Percentiles rank a stretch among this genome's conserved stretches.
phyloP scores from a whole-genome alignment of 2,888 invertebrate species.

The Leucoma salicis region DNA sequence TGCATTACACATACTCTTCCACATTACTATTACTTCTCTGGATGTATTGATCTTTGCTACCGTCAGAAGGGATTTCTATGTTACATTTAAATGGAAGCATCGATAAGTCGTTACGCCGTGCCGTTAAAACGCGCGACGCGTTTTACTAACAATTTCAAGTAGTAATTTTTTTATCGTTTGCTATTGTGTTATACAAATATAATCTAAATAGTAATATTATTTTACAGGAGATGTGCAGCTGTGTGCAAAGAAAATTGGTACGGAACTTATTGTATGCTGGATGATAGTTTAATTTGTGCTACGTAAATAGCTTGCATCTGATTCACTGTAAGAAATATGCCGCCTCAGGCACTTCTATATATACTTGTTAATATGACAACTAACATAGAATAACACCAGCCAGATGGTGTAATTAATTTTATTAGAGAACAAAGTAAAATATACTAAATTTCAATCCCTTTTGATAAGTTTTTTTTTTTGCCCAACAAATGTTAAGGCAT shows the following conservation, averaged over 20 bases:
- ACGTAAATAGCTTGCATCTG: constrained; percentile 60
- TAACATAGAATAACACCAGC: constrained; percentile 17
- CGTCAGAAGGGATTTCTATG: too few relatives aligned
- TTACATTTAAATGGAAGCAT: too few relatives aligned
- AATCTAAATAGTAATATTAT: too few relatives aligned
- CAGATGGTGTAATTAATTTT: constrained; percentile 7
- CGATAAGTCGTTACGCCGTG: too few relatives aligned
- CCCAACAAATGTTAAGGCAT: constrained; percentile 8
- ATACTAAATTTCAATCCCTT: neutral
- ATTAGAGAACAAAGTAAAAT: constrained; percentile 5
- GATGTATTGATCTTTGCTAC: too few relatives aligned
- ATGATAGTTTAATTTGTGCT: constrained; percentile 66
- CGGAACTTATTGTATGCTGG: constrained; percentile 71
- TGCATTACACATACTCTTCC: too few relatives aligned
- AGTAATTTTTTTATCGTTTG: too few relatives aligned
- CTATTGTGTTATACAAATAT: too few relatives aligned
- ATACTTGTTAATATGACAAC: constrained; percentile 15
- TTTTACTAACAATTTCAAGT: too few relatives aligned
- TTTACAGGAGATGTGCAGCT: constrained; percentile 59
- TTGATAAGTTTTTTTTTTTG: neutral
- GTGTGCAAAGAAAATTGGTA: constrained; percentile 76
- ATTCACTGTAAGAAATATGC: constrained; percentile 47
- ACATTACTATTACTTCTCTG: too few relatives aligned
- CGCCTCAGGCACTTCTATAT: constrained; percentile 39
- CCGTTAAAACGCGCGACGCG: too few relatives aligned